Conservation (phyloP, 2,888 invertebrate species). For the Drosophila fungiperda region DNA sequence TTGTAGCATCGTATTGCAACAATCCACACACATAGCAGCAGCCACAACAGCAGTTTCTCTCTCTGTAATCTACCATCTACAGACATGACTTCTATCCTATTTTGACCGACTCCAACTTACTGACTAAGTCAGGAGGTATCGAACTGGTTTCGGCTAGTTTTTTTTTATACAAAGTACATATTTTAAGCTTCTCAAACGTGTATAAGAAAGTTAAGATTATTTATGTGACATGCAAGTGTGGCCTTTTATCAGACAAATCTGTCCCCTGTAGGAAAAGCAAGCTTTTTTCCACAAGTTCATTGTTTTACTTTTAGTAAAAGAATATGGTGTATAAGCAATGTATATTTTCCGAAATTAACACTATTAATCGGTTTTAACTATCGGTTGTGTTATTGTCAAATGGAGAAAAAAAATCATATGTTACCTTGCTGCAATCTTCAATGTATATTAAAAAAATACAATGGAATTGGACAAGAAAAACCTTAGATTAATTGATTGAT, state of each 20-base stretch:
- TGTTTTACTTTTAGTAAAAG: neutral
- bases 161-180: neutral
- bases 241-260: neutral
- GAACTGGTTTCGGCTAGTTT: neutral
- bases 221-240: neutral
- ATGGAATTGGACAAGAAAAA: neutral
- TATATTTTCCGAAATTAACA: neutral
- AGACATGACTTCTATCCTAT: slow-evolving; percentile 5
- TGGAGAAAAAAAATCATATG: neutral
- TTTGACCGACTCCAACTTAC: neutral
- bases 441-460: neutral
- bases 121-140: neutral
- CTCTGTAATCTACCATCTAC: neutral
- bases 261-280: neutral
- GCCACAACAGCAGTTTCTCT: slow-evolving; percentile 6
- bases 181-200: neutral
- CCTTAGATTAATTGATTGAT: neutral
- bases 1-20: slow-evolving; percentile 46
- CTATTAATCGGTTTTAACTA: neutral
- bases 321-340: neutral
- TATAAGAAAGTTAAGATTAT: neutral
- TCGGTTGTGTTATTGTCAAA: neutral
- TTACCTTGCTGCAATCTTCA: neutral
- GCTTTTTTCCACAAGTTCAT: neutral
- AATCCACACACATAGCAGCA: slow-evolving; percentile 13